These are phyloP conservation scores for Gallinago stenura DNA, from an alignment of 2,797 vertebrate species.

Conservation along the genomic window DNA sequence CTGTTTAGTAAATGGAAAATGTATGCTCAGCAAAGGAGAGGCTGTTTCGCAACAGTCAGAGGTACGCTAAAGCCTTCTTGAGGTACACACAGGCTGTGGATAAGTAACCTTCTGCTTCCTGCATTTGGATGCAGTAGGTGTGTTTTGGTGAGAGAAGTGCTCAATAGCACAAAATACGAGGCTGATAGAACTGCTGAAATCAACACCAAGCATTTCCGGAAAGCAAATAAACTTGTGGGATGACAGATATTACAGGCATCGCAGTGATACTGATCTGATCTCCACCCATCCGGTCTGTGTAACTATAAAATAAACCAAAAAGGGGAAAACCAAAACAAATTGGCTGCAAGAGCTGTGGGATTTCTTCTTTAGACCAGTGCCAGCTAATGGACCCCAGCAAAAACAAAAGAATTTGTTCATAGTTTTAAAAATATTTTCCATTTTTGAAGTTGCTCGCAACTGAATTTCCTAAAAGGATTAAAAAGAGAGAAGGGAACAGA, in stretches of 20 bases:
- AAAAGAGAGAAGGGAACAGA: background rate
- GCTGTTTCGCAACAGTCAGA: background rate
- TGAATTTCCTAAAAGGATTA: background rate
- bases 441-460: constrained; percentile 36
- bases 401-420: constrained; percentile 33
- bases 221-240: constrained; percentile 19
- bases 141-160: background rate
- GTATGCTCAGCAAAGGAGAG: background rate
- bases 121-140: background rate
- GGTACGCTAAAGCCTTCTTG: background rate
- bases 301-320: constrained; percentile 57
- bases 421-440: constrained; percentile 50
- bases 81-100: background rate
- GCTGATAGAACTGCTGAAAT: constrained; percentile 20
- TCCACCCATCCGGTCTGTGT: constrained; percentile 48
- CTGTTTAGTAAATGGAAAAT: constrained; percentile 14
- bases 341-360: background rate
- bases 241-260: constrained; percentile 30
- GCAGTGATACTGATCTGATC: constrained; percentile 17
- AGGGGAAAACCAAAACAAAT: constrained; percentile 59
- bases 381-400: constrained; percentile 16
- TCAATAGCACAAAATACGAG: background rate
- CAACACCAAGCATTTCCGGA: constrained; percentile 16
- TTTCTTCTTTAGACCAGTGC: constrained; percentile 40
- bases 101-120: background rate